These are phyloP conservation scores for Xiphias gladius DNA, from an alignment of 2,113 vertebrate species.

Conservation along the genomic window DNA sequence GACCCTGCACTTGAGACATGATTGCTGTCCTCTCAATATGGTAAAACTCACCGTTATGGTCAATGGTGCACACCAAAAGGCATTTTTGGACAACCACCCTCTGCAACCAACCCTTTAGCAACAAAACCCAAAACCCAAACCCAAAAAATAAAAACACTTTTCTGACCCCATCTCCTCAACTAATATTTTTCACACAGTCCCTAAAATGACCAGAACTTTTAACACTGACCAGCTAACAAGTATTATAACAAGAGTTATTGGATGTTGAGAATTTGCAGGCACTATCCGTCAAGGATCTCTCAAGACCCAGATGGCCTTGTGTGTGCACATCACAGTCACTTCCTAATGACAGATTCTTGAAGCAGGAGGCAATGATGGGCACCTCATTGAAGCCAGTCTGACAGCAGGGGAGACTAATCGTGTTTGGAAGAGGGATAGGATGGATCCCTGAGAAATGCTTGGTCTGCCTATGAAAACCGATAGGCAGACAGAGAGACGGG, in stretches of 20 bases:
- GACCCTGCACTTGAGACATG: too few species aligned
- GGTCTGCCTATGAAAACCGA: constrained; percentile 51
- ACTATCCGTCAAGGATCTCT: neutral
- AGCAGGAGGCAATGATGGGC: constrained; percentile 65
- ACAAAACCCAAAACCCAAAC: too few species aligned
- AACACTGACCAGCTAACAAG: neutral
- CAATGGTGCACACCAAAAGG: neutral
- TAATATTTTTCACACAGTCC: neutral
- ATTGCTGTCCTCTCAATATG: neutral
- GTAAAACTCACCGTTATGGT: neutral
- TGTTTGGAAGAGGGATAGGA: constrained; percentile 58
- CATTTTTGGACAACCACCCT: neutral
- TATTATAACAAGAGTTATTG: neutral
- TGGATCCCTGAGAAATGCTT: constrained; percentile 58
- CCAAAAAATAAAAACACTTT: neutral
- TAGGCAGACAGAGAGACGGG: constrained; percentile 40
- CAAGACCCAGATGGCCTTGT: constrained; percentile 19
- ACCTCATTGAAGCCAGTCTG: constrained; percentile 62
- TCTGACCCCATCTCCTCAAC: neutral
- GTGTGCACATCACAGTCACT: constrained; percentile 22
- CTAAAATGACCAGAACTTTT: neutral
- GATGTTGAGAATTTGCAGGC: neutral
- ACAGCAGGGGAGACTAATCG: constrained; percentile 73
- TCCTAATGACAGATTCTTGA: constrained; percentile 57
- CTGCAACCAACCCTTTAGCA: too few species aligned